These are phyloP conservation scores for Anguilla marmorata DNA, from an alignment of 2,797 vertebrate genomes.

Conservation along the genomic window DNA sequence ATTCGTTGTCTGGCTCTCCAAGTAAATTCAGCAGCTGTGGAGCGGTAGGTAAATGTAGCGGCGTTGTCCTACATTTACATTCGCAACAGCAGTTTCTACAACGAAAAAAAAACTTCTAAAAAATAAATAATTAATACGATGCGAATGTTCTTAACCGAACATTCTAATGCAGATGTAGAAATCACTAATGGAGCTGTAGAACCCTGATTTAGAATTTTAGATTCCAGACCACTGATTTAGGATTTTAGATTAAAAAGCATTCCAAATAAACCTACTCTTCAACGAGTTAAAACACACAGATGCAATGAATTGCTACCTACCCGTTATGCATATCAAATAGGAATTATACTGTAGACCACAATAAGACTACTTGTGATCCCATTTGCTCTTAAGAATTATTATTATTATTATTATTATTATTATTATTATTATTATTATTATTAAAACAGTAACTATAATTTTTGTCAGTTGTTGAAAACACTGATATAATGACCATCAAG, in stretches of 20 bases:
- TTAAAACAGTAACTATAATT: no score
- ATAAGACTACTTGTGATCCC: background rate
- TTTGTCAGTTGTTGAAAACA: background rate
- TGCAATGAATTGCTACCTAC: background rate
- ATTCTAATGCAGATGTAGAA: no score
- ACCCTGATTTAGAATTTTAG: no score
- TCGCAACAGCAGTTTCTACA: constrained; percentile 28
- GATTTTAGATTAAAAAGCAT: no score
- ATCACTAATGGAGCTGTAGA: no score
- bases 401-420: no score
- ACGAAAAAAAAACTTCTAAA: no score
- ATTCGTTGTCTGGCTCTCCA: background rate
- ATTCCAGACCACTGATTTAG: background rate
- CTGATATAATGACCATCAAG: background rate
- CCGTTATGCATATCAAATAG: background rate
- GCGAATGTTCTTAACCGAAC: no score
- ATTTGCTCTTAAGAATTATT: no score
- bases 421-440: no score
- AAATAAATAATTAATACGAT: no score
- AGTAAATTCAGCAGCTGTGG: background rate
- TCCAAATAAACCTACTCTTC: no score
- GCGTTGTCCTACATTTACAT: constrained; percentile 22
- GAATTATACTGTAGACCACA: background rate
- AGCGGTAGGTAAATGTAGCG: constrained; percentile 16
- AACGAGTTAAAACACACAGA: background rate